These are phyloP conservation scores for Nomada goodeniana DNA, from an alignment of 2,888 invertebrate genomes.

Conservation along the genomic window DNA sequence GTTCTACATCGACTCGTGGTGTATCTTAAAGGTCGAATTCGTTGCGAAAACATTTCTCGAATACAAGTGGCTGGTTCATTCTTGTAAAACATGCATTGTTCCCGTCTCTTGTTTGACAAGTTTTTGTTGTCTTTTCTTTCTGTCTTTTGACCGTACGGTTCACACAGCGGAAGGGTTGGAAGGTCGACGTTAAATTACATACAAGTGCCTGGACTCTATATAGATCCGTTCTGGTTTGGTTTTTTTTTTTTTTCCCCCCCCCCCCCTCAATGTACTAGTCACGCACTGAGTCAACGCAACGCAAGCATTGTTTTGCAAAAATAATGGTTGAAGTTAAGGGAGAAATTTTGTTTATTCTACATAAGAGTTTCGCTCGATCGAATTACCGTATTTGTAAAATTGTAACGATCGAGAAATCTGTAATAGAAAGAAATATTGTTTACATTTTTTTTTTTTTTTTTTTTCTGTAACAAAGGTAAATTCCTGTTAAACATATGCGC, in stretches of 20 bases:
- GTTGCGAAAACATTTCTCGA: constrained; percentile 14
- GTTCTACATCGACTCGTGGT: no score
- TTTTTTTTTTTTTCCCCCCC: constrained; percentile 23
- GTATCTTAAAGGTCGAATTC: constrained; percentile 27
- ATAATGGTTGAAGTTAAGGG: background rate
- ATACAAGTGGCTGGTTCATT: constrained; percentile 55
- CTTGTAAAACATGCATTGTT: constrained; percentile 3
- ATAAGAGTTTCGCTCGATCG: constrained; percentile 1
- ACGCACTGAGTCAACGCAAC: constrained; percentile 53
- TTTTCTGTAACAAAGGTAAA: constrained; percentile 11
- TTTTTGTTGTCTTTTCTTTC: background rate
- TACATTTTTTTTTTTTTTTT: constrained; percentile 8
- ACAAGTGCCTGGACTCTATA: constrained; percentile 36
- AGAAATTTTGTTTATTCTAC: background rate
- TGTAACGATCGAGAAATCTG: constrained; percentile 14
- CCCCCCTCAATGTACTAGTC: constrained; percentile 67
- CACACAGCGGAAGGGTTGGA: constrained; percentile 13
- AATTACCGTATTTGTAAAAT: constrained; percentile 13
- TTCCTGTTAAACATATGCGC: constrained; percentile 16
- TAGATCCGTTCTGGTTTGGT: constrained; percentile 31
- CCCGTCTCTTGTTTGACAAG: background rate
- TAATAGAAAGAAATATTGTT: constrained; percentile 10
- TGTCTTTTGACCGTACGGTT: background rate
- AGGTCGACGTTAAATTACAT: constrained; percentile 25
- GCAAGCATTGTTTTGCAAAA: constrained; percentile 16